A percentile compares a stretch with the other conserved stretches of the same genome.
These are phyloP conservation scores for Philereme transversata DNA, from an alignment of 2,888 invertebrate species.

Conservation along the genomic window DNA sequence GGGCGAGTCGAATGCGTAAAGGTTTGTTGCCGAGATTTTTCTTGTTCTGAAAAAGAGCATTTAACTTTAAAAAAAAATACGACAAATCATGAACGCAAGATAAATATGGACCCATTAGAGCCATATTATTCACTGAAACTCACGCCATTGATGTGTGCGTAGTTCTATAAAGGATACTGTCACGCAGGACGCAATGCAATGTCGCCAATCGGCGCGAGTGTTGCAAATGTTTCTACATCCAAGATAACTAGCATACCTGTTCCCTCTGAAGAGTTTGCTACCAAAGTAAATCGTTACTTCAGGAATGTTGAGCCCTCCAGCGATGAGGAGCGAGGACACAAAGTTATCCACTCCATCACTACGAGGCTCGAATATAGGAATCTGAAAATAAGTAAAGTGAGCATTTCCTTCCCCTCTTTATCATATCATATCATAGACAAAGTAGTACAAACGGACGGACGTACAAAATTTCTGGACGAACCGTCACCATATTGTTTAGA, in stretches of 20 bases:
- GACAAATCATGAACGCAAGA: too few relatives aligned
- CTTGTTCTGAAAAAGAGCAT: slow-evolving; percentile 81
- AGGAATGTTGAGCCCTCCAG: slow-evolving; percentile 94
- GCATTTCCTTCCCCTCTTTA: neutral
- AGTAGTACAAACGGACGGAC: too few relatives aligned
- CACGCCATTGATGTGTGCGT: too few relatives aligned
- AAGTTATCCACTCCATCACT: slow-evolving; percentile 98
- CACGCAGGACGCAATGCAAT: too few relatives aligned
- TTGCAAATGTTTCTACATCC: too few relatives aligned
- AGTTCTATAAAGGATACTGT: too few relatives aligned
- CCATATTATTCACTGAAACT: too few relatives aligned
- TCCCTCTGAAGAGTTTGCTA: slow-evolving; percentile 94
- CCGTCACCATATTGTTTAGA: too few relatives aligned
- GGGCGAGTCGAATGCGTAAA: slow-evolving; percentile 94
- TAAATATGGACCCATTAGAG: too few relatives aligned
- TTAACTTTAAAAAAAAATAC: neutral
- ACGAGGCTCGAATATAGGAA: slow-evolving; percentile 96
- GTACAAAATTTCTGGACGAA: too few relatives aligned
- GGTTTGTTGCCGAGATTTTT: slow-evolving; percentile 88
- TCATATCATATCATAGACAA: too few relatives aligned
- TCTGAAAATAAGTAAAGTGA: slow-evolving; percentile 71
- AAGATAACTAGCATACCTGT: slow-evolving; percentile 69
- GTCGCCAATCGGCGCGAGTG: too few relatives aligned
- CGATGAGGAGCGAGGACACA: slow-evolving; percentile 93
- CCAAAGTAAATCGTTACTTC: slow-evolving; percentile 97